These are phyloP conservation scores for Molossus molossus DNA, from an alignment of 2,797 vertebrate species.

Conservation along the genomic window DNA sequence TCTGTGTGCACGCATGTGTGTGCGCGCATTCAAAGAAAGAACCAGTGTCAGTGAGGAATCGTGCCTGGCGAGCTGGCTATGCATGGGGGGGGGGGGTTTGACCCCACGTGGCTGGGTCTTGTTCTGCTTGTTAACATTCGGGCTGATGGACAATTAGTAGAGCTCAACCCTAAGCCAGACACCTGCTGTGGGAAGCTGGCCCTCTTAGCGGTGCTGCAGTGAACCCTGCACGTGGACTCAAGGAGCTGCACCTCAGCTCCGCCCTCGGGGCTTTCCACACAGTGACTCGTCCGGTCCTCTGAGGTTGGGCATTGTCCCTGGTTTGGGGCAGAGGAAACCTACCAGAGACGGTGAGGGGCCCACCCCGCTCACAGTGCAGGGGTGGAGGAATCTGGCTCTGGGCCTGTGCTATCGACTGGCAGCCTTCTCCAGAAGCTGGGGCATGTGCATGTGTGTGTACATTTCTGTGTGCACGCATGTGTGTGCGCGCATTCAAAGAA, in stretches of 20 bases:
- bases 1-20: no score
- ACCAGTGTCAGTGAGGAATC: fast-evolving
- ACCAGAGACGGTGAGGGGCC: not conserved
- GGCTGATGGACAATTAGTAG: not conserved
- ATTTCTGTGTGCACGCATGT: fast-evolving
- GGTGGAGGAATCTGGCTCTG: not conserved
- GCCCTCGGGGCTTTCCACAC: not conserved
- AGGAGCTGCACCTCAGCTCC: not conserved
- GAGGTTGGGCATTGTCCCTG: not conserved
- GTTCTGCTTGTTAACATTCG: fast-evolving
- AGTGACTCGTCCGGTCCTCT: fast-evolving
- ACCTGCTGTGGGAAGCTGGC: fast-evolving
- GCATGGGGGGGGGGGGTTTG: not conserved
- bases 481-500: fast-evolving
- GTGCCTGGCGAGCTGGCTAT: not conserved
- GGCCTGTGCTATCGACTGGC: not conserved
- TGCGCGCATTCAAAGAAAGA: not conserved
- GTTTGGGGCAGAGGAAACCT: not conserved
- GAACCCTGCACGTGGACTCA: not conserved
- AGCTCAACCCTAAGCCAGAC: not conserved
- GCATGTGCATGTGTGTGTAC: fast-evolving
- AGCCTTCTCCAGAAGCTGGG: not conserved
- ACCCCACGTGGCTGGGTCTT: not conserved
- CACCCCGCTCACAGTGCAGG: not conserved
- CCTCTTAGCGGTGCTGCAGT: no score